Evolutionary conservation across 92 coral and sea anemone genomes (phyloP).

Genomic region (Porites cylindrica): DNA sequence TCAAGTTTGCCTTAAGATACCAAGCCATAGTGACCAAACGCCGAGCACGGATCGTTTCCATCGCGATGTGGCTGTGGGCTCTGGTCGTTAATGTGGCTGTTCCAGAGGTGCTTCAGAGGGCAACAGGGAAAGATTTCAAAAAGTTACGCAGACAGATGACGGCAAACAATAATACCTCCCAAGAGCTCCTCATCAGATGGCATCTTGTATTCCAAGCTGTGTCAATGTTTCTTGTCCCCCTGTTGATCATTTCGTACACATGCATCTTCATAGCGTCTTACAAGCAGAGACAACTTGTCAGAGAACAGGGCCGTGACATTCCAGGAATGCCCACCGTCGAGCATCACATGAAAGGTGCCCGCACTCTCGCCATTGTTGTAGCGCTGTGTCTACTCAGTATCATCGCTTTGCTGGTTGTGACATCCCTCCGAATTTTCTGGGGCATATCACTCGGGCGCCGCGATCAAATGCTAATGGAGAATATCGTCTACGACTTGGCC

Average conservation of each 20-base stretch:
- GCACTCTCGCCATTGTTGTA: slow-evolving; percentile 55
- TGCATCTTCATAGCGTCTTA: slow-evolving; percentile 6
- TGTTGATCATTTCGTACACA: slow-evolving; percentile 20
- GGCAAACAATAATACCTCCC: too few relatives aligned
- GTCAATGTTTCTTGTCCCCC: slow-evolving; percentile 7
- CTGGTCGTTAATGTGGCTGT: background rate
- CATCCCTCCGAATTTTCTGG: background rate
- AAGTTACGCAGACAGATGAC: too few relatives aligned
- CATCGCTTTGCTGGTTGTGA: slow-evolving; percentile 43
- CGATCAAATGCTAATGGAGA: background rate
- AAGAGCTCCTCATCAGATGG: background rate
- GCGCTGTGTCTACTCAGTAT: slow-evolving; percentile 38
- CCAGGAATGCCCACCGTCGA: background rate
- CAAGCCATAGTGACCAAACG: slow-evolving; percentile 25
- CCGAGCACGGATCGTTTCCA: slow-evolving; percentile 19
- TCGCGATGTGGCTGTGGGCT: slow-evolving; percentile 28
- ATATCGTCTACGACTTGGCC: background rate
- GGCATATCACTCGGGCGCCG: background rate
- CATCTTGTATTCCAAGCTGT: slow-evolving; percentile 8
- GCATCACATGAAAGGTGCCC: slow-evolving; percentile 41
- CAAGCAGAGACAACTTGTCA: slow-evolving; percentile 11
- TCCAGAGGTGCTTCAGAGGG: background rate
- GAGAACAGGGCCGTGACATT: background rate
- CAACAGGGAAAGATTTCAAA: background rate
- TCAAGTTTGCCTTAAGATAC: slow-evolving; percentile 42